Evolutionary conservation across 1,140 invertebrate genomes (phyloP).

Genomic region (Cecropterus lyciades): DNA sequence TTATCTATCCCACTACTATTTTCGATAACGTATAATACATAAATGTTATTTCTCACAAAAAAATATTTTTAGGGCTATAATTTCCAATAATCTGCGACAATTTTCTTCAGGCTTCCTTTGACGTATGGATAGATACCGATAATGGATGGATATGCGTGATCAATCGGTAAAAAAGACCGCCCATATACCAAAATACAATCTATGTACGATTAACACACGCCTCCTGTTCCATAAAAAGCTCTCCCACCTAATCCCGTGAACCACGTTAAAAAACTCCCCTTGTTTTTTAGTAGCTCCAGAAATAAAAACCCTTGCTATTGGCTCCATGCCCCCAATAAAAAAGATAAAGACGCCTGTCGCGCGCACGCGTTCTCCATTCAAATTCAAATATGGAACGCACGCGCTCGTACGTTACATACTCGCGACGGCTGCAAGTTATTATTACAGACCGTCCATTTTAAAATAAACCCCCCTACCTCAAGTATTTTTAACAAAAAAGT

Average conservation of each 20-base stretch:
- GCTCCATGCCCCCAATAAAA: conserved; percentile 68
- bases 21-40: too few species aligned
- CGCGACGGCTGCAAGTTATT: conserved; percentile 70
- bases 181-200: conserved; percentile 41
- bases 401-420: conserved; percentile 62
- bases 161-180: conserved; percentile 40
- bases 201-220: conserved; percentile 38
- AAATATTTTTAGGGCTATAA: too few species aligned
- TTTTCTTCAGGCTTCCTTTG: too few species aligned
- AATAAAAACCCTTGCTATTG: conserved; percentile 64
- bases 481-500: conserved; percentile 29
- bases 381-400: conserved; percentile 72
- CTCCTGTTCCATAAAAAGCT: conserved; percentile 50
- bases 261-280: conserved; percentile 60
- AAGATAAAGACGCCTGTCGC: conserved; percentile 71
- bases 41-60: too few species aligned
- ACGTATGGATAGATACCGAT: too few species aligned
- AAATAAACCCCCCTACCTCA: conserved; percentile 54
- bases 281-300: conserved; percentile 49
- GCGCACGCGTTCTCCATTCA: conserved; percentile 68
- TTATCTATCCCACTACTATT: too few species aligned
- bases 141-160: too few species aligned
- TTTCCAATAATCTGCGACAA: too few species aligned
- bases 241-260: conserved; percentile 30
- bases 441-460: conserved; percentile 64